phyloP scores from a whole-genome alignment of 1,140 invertebrate species.

The Leptestheria dahalacensis region DNA sequence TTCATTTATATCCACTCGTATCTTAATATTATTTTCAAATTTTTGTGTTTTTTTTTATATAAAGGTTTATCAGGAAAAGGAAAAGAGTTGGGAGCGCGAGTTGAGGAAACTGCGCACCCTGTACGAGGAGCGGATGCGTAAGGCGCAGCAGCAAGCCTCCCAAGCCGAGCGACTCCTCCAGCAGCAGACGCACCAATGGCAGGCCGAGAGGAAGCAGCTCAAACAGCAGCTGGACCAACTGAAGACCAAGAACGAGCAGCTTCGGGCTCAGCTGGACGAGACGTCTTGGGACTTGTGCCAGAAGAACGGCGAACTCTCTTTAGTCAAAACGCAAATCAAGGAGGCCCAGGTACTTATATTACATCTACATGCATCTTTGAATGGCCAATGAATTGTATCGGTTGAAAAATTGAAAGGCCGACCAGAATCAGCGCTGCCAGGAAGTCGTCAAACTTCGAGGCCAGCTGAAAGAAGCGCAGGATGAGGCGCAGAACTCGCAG shows the following conservation, averaged over 20 bases:
- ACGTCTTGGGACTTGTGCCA: conserved; percentile 60
- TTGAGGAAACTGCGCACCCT: conserved; percentile 40
- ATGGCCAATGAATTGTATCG: too few relatives aligned
- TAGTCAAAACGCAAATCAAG: conserved; percentile 61
- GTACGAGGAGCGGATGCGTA: conserved; percentile 51
- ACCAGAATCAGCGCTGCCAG: conserved; percentile 45
- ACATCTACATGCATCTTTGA: neutral
- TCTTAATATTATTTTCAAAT: too few relatives aligned
- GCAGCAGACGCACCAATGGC: conserved; percentile 9
- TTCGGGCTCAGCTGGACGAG: conserved; percentile 48
- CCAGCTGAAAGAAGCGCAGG: conserved; percentile 40
- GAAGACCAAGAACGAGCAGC: conserved; percentile 8
- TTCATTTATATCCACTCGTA: too few relatives aligned
- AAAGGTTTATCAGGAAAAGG: conserved; percentile 45
- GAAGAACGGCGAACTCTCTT: conserved; percentile 49
- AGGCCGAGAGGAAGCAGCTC: conserved; percentile 11
- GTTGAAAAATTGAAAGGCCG: conserved; percentile 30
- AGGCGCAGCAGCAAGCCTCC: conserved; percentile 29
- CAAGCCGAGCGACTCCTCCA: conserved; percentile 8
- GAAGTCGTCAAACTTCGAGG: conserved; percentile 44
- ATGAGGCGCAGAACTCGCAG: conserved; percentile 33
- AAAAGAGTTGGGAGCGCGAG: conserved; percentile 41
- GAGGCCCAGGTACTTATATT: conserved; percentile 43
- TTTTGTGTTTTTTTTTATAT: conserved; percentile 18
- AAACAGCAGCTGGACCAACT: conserved; percentile 17